phyloP scores from a whole-genome alignment of 2,113 vertebrate genomes.

The Pseudolaguvia tuberculata region DNA sequence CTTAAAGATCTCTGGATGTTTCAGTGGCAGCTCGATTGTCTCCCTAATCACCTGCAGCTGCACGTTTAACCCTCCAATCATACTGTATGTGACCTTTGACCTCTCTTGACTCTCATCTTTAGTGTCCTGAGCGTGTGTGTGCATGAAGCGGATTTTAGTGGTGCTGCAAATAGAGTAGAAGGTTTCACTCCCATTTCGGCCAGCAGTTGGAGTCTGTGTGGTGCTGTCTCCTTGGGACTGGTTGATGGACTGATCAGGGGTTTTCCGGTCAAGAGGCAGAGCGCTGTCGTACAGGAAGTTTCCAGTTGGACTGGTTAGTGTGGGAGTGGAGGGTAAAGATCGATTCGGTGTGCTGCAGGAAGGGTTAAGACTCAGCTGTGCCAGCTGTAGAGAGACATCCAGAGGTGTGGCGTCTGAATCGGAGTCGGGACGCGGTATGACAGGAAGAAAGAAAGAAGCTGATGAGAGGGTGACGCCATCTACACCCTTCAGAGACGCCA shows the following conservation, averaged over 20 bases:
- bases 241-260: constrained; percentile 19
- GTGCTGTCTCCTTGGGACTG: neutral
- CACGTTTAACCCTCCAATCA: constrained; percentile 84
- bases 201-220: constrained; percentile 52
- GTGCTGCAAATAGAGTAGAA: constrained; percentile 81
- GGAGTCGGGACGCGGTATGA: constrained; percentile 46
- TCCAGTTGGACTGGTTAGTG: neutral
- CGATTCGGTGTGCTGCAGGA: constrained; percentile 70
- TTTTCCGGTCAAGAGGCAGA: neutral
- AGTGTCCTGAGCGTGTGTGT: constrained; percentile 14
- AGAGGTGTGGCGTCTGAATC: constrained; percentile 54
- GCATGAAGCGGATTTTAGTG: constrained; percentile 71
- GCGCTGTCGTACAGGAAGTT: constrained; percentile 9
- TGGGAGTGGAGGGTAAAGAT: constrained; percentile 25
- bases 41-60: constrained; percentile 85
- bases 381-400: constrained; percentile 76
- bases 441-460: constrained; percentile 6
- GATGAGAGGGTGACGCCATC: constrained; percentile 63
- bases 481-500: constrained; percentile 75
- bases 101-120: constrained; percentile 41
- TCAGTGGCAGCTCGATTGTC: constrained; percentile 87
- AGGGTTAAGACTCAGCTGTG: constrained; percentile 70
- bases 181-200: constrained; percentile 56
- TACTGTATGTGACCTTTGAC: constrained; percentile 79
- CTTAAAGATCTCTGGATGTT: constrained; percentile 82